Percentiles rank a stretch among this genome's conserved stretches.
Conservation (phyloP, 53 echinoderm and acorn worm species). For the Paracentrotus lividus region DNA sequence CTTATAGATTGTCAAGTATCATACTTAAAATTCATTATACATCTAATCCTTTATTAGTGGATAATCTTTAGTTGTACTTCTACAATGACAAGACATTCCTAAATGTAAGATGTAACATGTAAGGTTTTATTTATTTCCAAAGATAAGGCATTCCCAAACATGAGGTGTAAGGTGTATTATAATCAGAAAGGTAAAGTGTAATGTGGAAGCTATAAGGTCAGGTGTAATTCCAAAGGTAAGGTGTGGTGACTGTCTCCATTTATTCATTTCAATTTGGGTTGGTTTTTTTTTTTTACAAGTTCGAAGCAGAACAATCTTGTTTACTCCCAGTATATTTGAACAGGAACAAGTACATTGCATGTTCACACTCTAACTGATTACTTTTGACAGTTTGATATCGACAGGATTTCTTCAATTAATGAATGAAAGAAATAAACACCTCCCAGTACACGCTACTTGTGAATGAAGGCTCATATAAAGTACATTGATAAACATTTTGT, state of each 20-base stretch:
- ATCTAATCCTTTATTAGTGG: not conserved
- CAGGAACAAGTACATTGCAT: too few species aligned
- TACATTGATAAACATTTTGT: not conserved
- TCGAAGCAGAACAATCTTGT: too few species aligned
- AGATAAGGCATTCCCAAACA: not conserved
- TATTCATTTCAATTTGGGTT: too few species aligned
- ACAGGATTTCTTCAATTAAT: constrained; percentile 38
- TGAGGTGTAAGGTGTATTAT: not conserved
- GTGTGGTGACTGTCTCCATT: too few species aligned
- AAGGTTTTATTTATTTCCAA: too few species aligned
- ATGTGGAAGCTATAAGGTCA: not conserved
- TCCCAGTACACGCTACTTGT: not conserved
- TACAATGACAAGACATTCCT: not conserved
- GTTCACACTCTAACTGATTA: not conserved
- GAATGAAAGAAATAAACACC: not conserved
- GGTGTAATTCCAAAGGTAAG: too few species aligned
- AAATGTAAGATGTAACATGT: not conserved
- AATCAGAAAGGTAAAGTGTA: not conserved
- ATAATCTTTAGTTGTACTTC: not conserved
- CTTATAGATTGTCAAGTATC: not conserved
- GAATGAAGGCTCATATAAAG: not conserved
- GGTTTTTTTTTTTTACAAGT: too few species aligned
- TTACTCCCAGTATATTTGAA: too few species aligned
- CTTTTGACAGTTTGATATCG: constrained; percentile 6
- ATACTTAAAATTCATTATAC: not conserved